Conservation (phyloP, 2,797 vertebrate genomes). For the Myotis vivesi region DNA sequence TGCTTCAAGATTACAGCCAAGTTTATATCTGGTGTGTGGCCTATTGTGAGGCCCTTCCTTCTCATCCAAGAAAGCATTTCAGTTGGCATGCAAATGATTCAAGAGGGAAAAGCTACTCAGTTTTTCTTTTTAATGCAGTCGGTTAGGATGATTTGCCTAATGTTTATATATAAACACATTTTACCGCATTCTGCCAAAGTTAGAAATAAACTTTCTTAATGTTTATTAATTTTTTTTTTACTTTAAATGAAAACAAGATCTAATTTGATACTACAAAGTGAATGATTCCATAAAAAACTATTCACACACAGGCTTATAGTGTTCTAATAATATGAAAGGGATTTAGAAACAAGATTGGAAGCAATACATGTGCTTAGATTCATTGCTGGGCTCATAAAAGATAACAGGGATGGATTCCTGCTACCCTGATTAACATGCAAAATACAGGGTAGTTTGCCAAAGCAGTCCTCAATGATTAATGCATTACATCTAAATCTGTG, state of each 20-base stretch:
- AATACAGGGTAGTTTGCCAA: background rate
- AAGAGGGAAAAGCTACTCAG: background rate
- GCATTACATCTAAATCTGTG: background rate
- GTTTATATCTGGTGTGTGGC: background rate
- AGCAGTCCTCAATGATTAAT: background rate
- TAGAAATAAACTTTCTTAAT: background rate
- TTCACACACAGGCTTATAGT: background rate
- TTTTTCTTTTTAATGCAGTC: accelerated
- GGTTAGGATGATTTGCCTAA: background rate
- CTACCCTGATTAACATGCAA: conserved; percentile 12
- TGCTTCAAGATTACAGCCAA: background rate
- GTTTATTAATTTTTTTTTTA: background rate
- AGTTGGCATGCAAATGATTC: background rate
- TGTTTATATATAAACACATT: background rate
- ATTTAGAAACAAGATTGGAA: background rate
- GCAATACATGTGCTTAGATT: background rate
- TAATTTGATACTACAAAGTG: background rate
- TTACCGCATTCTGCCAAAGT: background rate
- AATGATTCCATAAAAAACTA: background rate
- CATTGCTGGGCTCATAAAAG: background rate
- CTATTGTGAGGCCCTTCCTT: background rate
- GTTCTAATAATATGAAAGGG: background rate
- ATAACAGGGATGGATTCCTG: background rate
- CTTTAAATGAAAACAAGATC: background rate
- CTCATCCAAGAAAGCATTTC: background rate